These are phyloP conservation scores for Meandrina meandrites DNA, from an alignment of 92 coral and sea anemone genomes.

Conservation along the genomic window DNA sequence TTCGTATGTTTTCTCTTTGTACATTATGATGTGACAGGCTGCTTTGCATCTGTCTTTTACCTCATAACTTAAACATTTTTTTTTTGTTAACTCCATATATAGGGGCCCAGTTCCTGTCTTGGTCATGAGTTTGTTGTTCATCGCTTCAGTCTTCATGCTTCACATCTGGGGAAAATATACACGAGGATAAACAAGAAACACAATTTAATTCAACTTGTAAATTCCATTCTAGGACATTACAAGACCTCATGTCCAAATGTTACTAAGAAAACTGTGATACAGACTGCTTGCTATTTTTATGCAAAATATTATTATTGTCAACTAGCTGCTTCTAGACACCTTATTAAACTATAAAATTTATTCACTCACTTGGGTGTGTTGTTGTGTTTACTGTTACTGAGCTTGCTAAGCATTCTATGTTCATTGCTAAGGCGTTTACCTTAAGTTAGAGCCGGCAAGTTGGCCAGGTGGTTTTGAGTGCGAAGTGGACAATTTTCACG, in stretches of 20 bases:
- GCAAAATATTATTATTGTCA: slow-evolving; percentile 5
- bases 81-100: slow-evolving; percentile 18
- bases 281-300: background rate
- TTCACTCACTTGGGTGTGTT: background rate
- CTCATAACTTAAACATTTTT: background rate
- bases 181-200: slow-evolving; percentile 65
- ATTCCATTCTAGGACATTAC: background rate
- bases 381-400: background rate
- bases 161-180: slow-evolving; percentile 99
- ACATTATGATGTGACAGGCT: too few species aligned
- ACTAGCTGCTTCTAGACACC: slow-evolving; percentile 16
- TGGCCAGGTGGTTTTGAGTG: too few species aligned
- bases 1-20: too few species aligned
- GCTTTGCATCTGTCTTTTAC: background rate
- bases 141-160: slow-evolving; percentile 97
- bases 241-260: background rate
- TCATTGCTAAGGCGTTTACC: too few species aligned
- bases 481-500: too few species aligned
- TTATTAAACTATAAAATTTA: slow-evolving; percentile 15
- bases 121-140: slow-evolving; percentile 93
- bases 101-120: slow-evolving; percentile 99
- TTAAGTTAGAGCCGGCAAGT: too few species aligned
- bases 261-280: background rate
- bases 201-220: background rate
- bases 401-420: background rate